Percentiles rank a stretch among this genome's conserved stretches.
phyloP scores from a whole-genome alignment of 2,113 vertebrate species.

The Tautogolabrus adspersus region DNA sequence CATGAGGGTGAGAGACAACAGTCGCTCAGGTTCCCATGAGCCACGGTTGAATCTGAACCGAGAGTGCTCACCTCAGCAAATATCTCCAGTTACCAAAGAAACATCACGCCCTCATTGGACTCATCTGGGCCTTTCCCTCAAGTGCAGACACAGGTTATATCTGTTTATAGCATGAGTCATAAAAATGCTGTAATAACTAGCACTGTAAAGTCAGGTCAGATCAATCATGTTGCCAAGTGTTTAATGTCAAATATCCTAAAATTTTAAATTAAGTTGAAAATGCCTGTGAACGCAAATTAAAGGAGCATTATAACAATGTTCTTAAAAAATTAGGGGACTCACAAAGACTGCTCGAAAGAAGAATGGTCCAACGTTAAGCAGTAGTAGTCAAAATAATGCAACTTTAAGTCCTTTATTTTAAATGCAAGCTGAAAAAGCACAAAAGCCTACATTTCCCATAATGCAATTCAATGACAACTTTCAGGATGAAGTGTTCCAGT shows the following conservation, averaged over 20 bases:
- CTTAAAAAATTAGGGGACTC: neutral
- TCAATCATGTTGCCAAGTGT: too few species aligned
- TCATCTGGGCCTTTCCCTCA: neutral
- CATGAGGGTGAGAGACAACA: slow-evolving; percentile 66
- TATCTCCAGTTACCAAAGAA: slow-evolving; percentile 66
- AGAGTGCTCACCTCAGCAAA: slow-evolving; percentile 62
- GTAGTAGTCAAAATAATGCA: too few species aligned
- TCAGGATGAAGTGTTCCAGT: too few species aligned
- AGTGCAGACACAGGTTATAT: neutral
- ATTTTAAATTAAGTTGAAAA: too few species aligned
- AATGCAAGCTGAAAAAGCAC: neutral
- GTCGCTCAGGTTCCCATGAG: slow-evolving; percentile 67
- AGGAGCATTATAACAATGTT: neutral
- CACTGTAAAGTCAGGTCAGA: too few species aligned
- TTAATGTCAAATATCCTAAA: too few species aligned
- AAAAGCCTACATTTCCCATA: neutral
- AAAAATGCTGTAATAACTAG: too few species aligned
- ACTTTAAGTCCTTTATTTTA: neutral
- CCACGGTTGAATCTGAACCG: slow-evolving; percentile 7
- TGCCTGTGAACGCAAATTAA: neutral
- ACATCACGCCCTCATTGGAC: neutral
- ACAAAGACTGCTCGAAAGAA: too few species aligned
- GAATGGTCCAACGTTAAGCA: neutral
- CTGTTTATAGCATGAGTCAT: neutral
- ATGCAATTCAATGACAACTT: neutral